These are phyloP conservation scores for Sitophilus oryzae DNA, from an alignment of 1,140 invertebrate genomes.

Conservation along the genomic window DNA sequence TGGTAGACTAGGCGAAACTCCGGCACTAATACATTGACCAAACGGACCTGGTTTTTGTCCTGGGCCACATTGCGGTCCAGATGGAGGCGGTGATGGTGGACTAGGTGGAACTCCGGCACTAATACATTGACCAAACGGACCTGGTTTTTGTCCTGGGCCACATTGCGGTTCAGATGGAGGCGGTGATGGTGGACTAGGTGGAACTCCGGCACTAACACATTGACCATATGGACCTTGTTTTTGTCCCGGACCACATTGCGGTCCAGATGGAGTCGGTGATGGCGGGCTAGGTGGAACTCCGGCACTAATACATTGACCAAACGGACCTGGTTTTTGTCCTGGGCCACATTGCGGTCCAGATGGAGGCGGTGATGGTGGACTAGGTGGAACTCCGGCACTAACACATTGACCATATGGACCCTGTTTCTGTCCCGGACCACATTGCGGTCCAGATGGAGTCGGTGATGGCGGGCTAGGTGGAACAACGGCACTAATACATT, in stretches of 20 bases:
- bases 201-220: background rate
- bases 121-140: background rate
- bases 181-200: background rate
- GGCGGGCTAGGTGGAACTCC: background rate
- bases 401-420: background rate
- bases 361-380: background rate
- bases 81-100: background rate
- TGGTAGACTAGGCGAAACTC: background rate
- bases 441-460: background rate
- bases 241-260: background rate
- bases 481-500: background rate
- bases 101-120: background rate
- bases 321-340: background rate
- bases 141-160: background rate
- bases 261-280: too few relatives aligned
- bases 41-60: background rate
- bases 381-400: background rate
- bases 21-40: background rate
- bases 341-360: background rate
- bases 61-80: background rate
- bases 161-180: background rate
- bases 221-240: background rate
- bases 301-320: background rate
- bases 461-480: background rate
- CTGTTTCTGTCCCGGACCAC: background rate